A percentile compares a stretch with the other conserved stretches of the same genome.
phyloP scores from a whole-genome alignment of 1,140 invertebrate species.

The Neelides sp. region DNA sequence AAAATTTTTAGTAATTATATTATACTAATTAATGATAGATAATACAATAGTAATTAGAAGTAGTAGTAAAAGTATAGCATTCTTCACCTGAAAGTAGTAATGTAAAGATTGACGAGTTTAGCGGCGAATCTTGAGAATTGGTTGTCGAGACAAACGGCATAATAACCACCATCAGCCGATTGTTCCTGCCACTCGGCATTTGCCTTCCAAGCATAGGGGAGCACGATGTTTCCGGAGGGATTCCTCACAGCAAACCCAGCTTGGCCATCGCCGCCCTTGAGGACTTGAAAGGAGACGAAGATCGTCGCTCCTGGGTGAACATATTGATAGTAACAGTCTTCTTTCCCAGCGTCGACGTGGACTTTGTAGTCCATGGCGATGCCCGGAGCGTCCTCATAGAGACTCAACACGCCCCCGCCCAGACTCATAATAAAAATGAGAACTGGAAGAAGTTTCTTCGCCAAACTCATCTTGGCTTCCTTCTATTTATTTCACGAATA shows the following conservation, averaged over 20 bases:
- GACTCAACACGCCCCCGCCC: no score
- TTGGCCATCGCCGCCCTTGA: slow-evolving; percentile 19
- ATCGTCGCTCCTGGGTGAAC: slow-evolving; percentile 82
- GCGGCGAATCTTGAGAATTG: slow-evolving; percentile 82
- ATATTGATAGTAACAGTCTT: slow-evolving; percentile 89
- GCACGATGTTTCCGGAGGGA: slow-evolving; percentile 65
- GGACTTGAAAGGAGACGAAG: slow-evolving; percentile 82
- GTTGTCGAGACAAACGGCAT: slow-evolving; percentile 89
- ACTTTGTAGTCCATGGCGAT: slow-evolving; percentile 71
- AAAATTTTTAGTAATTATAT: not conserved
- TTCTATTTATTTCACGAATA: no score
- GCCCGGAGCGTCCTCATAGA: slow-evolving; percentile 48
- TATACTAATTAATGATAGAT: not conserved
- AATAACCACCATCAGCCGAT: slow-evolving; percentile 64
- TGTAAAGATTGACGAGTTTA: slow-evolving; percentile 83
- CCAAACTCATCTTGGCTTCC: no score
- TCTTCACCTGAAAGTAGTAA: slow-evolving; percentile 68
- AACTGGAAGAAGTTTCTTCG: no score
- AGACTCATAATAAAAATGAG: no score
- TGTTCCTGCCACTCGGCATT: slow-evolving; percentile 77
- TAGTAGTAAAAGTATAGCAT: not conserved
- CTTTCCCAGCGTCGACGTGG: slow-evolving; percentile 81
- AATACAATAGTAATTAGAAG: not conserved
- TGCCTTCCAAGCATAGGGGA: slow-evolving; percentile 78
- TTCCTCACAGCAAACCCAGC: slow-evolving; percentile 72